A percentile compares a stretch with the other conserved stretches of the same genome.
phyloP scores from a whole-genome alignment of 2,888 invertebrate species.

The Oscheius myriophilus region DNA sequence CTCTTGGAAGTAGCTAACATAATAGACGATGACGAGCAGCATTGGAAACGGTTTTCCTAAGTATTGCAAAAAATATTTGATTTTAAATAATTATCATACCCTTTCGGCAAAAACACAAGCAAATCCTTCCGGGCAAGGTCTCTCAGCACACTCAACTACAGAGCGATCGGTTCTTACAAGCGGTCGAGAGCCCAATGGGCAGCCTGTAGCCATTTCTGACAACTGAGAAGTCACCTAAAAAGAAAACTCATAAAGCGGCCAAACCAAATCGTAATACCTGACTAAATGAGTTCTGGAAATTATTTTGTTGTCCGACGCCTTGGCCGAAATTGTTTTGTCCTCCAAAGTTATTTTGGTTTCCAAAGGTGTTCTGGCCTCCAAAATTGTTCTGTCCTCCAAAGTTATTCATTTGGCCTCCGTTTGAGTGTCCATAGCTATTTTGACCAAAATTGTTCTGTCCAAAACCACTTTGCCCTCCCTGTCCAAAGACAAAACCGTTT shows the following conservation, averaged over 20 bases:
- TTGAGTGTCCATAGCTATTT: neutral
- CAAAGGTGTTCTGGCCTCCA: conserved; percentile 26
- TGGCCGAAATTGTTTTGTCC: no score
- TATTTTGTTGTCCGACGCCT: conserved; percentile 12
- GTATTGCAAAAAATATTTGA: neutral
- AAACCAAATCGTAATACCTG: neutral
- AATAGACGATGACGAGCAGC: conserved; percentile 55
- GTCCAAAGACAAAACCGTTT: neutral
- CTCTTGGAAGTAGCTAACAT: conserved; percentile 41
- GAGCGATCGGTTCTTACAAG: conserved; percentile 50
- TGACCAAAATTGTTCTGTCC: neutral
- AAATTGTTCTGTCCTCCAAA: conserved; percentile 17
- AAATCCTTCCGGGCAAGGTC: conserved; percentile 61
- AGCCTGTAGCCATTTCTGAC: conserved; percentile 33
- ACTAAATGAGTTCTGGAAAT: conserved; percentile 12
- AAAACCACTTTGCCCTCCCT: neutral
- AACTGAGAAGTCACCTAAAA: conserved; percentile 19
- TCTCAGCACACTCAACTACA: conserved; percentile 53
- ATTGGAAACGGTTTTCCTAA: conserved; percentile 58
- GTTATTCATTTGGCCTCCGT: neutral
- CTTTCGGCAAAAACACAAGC: conserved; percentile 56
- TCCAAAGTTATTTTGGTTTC: neutral
- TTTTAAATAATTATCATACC: conserved; percentile 7
- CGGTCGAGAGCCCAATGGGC: conserved; percentile 54
- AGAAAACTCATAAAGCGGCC: neutral